These are phyloP conservation scores for Hedychridium roseum DNA, from an alignment of 2,888 invertebrate species.

Conservation along the genomic window DNA sequence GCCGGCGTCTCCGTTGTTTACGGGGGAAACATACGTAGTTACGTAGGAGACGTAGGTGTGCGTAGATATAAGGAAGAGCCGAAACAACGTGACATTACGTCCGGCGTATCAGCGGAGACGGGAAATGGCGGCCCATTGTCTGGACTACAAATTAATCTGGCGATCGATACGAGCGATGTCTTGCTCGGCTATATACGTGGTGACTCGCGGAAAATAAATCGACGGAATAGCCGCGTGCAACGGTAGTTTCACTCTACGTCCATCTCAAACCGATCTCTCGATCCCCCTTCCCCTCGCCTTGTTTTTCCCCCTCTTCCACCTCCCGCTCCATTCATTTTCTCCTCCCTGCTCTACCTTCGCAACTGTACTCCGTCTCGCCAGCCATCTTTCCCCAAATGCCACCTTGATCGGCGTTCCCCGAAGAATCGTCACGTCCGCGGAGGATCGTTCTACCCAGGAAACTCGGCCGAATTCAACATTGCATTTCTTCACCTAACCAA, in stretches of 20 bases:
- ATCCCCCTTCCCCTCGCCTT: slow-evolving; percentile 1
- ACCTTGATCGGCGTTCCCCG: no score
- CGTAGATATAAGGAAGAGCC: slow-evolving; percentile 15
- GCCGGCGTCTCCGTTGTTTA: no score
- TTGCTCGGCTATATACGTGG: slow-evolving; percentile 44
- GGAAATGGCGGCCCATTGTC: slow-evolving; percentile 62
- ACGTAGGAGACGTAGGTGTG: neutral
- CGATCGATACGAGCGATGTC: slow-evolving; percentile 58
- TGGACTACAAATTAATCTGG: slow-evolving; percentile 62
- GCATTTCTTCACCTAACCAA: no score
- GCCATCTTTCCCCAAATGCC: no score
- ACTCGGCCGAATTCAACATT: no score
- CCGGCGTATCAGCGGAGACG: slow-evolving; percentile 49
- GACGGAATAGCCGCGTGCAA: slow-evolving; percentile 37
- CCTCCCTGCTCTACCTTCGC: no score
- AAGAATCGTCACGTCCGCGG: no score
- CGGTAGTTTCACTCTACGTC: slow-evolving; percentile 15
- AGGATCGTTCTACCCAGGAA: no score
- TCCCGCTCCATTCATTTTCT: slow-evolving; percentile 8
- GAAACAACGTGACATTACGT: slow-evolving; percentile 51
- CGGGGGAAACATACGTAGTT: no score
- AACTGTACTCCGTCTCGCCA: no score
- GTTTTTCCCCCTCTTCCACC: slow-evolving; percentile 4
- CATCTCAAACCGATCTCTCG: slow-evolving; percentile 3
- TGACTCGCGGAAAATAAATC: slow-evolving; percentile 53